A percentile compares a stretch with the other conserved stretches of the same genome.
These are phyloP conservation scores for Onychostruthus taczanowskii DNA, from an alignment of 2,113 vertebrate species.

Conservation along the genomic window DNA sequence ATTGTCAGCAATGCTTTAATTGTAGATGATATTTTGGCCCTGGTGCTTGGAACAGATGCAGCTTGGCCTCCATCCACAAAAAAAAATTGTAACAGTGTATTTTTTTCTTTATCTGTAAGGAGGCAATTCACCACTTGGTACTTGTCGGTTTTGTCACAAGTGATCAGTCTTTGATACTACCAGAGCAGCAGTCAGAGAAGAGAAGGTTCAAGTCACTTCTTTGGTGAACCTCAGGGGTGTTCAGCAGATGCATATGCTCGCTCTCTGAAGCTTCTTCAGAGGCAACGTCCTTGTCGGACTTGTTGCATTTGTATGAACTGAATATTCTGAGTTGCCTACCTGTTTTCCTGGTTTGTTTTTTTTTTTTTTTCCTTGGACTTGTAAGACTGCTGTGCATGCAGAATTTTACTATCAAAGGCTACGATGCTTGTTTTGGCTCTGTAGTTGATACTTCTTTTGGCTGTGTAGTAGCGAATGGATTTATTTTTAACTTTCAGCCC, in stretches of 20 bases:
- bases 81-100: not conserved
- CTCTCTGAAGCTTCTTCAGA: conserved; percentile 4
- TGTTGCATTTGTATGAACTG: not conserved
- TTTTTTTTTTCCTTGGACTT: not conserved
- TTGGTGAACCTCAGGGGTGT: not conserved
- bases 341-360: not conserved
- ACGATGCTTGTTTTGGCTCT: not conserved
- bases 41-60: conserved; percentile 4
- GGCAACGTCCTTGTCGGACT: not conserved
- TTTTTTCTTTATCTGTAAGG: not conserved
- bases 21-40: conserved; percentile 21
- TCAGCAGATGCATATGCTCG: not conserved
- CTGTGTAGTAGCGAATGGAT: conserved; percentile 2
- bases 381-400: not conserved
- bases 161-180: not conserved
- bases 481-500: conserved; percentile 39
- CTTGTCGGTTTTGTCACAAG: not conserved
- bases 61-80: not conserved
- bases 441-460: not conserved
- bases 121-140: not conserved
- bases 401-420: not conserved
- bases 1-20: conserved; percentile 22
- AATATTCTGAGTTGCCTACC: not conserved
- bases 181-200: not conserved
- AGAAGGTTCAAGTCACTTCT: not conserved